These are phyloP conservation scores for Chaetodon auriga DNA, from an alignment of 2,113 vertebrate species.

Conservation along the genomic window DNA sequence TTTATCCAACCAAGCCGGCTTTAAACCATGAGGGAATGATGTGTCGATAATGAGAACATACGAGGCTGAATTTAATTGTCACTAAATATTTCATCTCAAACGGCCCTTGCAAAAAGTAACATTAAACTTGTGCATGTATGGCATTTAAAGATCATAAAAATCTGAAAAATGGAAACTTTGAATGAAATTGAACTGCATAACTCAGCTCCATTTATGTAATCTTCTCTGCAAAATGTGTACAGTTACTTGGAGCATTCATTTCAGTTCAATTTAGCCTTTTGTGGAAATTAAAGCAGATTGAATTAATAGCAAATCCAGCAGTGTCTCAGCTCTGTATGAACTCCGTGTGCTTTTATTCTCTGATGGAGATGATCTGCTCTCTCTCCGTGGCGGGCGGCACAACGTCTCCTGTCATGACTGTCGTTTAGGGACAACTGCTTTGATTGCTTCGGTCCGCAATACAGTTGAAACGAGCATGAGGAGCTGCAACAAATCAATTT, in stretches of 20 bases:
- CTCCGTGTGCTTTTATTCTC: not conserved
- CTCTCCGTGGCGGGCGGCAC: not conserved
- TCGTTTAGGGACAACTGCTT: conserved; percentile 7
- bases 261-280: not conserved
- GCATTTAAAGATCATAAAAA: not conserved
- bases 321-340: not conserved
- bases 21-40: not conserved
- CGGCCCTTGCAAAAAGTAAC: not conserved
- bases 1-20: not conserved
- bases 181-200: not conserved
- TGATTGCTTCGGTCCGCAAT: conserved; percentile 11
- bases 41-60: conserved; percentile 3
- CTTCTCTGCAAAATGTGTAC: not conserved
- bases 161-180: not conserved
- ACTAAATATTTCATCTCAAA: not conserved
- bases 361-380: not conserved
- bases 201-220: not conserved
- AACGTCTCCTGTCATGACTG: not conserved
- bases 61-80: not conserved
- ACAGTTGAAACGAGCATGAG: conserved; percentile 1
- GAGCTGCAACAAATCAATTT: conserved; percentile 34
- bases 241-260: not conserved
- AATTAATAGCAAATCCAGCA: conserved; percentile 3
- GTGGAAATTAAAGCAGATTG: not conserved
- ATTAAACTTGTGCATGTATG: not conserved